These are phyloP conservation scores for Phalacrocorax brasilianus DNA, from an alignment of 2,113 vertebrate genomes.

Conservation along the genomic window DNA sequence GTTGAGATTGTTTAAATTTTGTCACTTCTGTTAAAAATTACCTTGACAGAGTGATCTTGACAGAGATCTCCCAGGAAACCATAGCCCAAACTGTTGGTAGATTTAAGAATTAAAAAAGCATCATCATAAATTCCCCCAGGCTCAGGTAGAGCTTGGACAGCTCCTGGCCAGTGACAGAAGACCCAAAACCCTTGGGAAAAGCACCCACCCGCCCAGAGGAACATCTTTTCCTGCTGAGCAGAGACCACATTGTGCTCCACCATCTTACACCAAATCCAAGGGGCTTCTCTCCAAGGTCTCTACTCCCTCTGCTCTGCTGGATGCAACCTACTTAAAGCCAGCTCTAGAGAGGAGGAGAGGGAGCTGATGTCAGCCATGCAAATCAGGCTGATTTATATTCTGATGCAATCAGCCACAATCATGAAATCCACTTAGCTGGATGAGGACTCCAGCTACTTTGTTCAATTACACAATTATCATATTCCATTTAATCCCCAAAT, in stretches of 20 bases:
- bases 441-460: slow-evolving; percentile 63
- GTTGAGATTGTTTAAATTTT: background rate
- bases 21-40: background rate
- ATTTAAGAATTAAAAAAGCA: background rate
- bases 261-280: background rate
- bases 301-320: background rate
- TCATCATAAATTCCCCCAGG: background rate
- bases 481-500: slow-evolving; percentile 70
- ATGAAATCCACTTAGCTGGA: slow-evolving; percentile 59
- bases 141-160: background rate
- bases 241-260: accelerated
- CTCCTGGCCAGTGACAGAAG: background rate
- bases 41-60: background rate
- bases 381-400: slow-evolving; percentile 65
- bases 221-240: background rate
- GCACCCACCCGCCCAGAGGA: background rate
- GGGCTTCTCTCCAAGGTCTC: background rate
- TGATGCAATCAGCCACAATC: slow-evolving; percentile 67
- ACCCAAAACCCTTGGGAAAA: background rate
- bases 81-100: background rate
- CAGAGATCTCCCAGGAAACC: background rate
- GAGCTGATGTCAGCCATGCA: slow-evolving; percentile 17
- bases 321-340: slow-evolving; percentile 1
- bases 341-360: background rate
- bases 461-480: slow-evolving; percentile 71